Evolutionary conservation across 2,113 vertebrate genomes (phyloP).

Genomic region (Pavo muticus): DNA sequence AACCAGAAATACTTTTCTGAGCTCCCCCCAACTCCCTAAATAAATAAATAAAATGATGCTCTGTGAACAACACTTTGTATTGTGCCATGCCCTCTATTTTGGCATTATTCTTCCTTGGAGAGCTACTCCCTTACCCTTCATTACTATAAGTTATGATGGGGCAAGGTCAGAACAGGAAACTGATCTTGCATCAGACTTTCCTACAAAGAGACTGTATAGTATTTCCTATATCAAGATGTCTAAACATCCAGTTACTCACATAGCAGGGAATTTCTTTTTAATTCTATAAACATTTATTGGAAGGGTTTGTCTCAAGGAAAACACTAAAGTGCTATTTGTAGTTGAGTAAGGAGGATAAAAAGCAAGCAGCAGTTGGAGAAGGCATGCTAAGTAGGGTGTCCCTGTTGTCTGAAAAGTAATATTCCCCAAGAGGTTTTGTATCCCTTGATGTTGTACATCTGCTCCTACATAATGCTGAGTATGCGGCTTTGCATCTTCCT

Average conservation of each 20-base stretch:
- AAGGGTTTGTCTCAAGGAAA: constrained; percentile 34
- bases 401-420: not conserved
- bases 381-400: not conserved
- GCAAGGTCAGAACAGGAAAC: not conserved
- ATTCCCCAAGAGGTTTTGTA: not conserved
- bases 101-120: not conserved
- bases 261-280: not conserved
- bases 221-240: constrained; percentile 6
- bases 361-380: not conserved
- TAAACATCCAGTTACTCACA: constrained; percentile 8
- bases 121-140: not conserved
- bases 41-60: not conserved
- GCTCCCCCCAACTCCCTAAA: not conserved
- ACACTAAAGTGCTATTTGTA: not conserved
- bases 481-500: rapidly evolving
- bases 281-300: constrained; percentile 28
- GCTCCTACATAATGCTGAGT: not conserved
- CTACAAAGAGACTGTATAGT: not conserved
- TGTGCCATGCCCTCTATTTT: not conserved
- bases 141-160: not conserved
- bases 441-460: not conserved
- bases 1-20: not conserved
- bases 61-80: not conserved
- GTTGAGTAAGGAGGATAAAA: not conserved
- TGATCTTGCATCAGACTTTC: constrained; percentile 32